Evolutionary conservation across 2,888 invertebrate genomes (phyloP).

Genomic region (Sminthurinus aureus): DNA sequence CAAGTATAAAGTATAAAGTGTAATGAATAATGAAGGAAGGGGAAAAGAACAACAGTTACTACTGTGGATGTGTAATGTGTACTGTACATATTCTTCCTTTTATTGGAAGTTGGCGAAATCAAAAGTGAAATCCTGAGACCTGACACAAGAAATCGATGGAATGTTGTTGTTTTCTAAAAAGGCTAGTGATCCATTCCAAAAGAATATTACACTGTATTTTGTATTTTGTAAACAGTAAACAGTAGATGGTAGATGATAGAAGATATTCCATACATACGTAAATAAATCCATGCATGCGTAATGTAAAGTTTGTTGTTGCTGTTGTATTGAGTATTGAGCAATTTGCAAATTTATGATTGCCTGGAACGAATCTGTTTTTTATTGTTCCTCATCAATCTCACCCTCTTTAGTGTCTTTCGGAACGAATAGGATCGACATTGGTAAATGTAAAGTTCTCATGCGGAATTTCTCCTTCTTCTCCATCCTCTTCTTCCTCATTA

Average conservation of each 20-base stretch:
- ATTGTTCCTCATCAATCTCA: neutral
- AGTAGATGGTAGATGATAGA: too few relatives aligned
- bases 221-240: too few relatives aligned
- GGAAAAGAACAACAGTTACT: too few relatives aligned
- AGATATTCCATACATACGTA: too few relatives aligned
- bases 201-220: too few relatives aligned
- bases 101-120: neutral
- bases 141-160: neutral
- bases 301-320: neutral
- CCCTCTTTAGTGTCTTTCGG: neutral
- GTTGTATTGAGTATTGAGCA: neutral
- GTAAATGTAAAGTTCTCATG: neutral
- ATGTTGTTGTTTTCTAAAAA: neutral
- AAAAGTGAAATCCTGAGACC: neutral
- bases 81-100: neutral
- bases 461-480: neutral
- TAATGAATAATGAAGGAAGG: too few relatives aligned
- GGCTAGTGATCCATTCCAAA: neutral
- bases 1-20: too few relatives aligned
- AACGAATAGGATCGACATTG: neutral
- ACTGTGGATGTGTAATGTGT: too few relatives aligned
- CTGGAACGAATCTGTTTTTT: constrained; percentile 12
- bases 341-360: neutral
- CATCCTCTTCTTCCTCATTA: neutral
- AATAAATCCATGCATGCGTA: too few relatives aligned